Percentiles rank a stretch among this genome's conserved stretches.
phyloP scores from a whole-genome alignment of 23 tunicate genomes.

The Ascidia mentula region DNA sequence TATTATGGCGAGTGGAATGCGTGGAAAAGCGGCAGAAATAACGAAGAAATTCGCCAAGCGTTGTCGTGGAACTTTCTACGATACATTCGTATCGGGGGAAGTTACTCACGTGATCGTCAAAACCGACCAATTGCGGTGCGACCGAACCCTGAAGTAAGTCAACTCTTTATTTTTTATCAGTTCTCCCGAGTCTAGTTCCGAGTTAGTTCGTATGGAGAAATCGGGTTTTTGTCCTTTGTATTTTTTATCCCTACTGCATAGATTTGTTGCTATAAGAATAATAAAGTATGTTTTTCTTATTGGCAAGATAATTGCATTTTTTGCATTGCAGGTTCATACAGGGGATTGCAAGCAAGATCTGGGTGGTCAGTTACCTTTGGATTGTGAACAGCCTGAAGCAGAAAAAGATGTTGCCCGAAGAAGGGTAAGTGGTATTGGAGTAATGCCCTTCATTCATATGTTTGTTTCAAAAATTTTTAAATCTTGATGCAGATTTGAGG shows the following conservation, averaged over 20 bases:
- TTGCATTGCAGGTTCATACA: conserved; percentile 48
- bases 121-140: conserved; percentile 58
- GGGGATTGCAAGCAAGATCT: conserved; percentile 61
- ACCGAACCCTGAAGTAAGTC: conserved; percentile 77
- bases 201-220: too few relatives aligned
- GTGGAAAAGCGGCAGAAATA: conserved; percentile 30
- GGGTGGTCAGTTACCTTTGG: conserved; percentile 83
- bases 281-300: too few relatives aligned
- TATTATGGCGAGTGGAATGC: conserved; percentile 52
- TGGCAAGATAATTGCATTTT: too few relatives aligned
- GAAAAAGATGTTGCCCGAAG: conserved; percentile 48
- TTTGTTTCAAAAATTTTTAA: too few relatives aligned
- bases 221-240: too few relatives aligned
- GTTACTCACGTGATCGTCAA: conserved; percentile 70
- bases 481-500: conserved; percentile 57
- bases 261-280: too few relatives aligned
- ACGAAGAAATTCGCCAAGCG: conserved; percentile 52
- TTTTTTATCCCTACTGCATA: too few relatives aligned
- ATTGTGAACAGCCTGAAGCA: conserved; percentile 35
- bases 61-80: conserved; percentile 40
- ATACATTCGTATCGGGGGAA: conserved; percentile 43
- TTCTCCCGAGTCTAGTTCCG: too few relatives aligned
- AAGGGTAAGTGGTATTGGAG: conserved; percentile 58
- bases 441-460: too few relatives aligned
- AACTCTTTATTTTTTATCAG: too few relatives aligned